Percentiles rank a stretch among this genome's conserved stretches.
Evolutionary conservation across 2,888 invertebrate genomes (phyloP).

Genomic region (Cheilosia impressa): DNA sequence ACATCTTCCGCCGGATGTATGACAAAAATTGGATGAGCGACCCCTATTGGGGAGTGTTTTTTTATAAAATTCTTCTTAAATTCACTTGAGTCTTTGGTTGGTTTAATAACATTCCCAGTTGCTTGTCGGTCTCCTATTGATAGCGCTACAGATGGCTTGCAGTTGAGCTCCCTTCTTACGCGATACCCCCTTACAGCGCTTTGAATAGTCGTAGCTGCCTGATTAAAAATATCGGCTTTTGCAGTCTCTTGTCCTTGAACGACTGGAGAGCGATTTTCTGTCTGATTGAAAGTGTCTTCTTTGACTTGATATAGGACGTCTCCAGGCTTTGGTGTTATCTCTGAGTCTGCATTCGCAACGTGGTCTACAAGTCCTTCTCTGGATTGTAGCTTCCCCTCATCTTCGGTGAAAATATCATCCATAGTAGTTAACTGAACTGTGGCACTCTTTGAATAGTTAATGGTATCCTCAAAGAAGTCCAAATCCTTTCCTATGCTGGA

Average conservation of each 20-base stretch:
- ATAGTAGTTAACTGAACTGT: conserved; percentile 31
- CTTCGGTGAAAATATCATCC: conserved; percentile 3
- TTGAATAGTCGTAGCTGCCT: conserved; percentile 48
- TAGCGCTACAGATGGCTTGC: background rate
- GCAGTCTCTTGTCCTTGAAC: background rate
- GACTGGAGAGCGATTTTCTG: background rate
- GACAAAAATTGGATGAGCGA: conserved; percentile 32
- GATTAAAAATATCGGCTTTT: background rate
- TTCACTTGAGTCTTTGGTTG: background rate
- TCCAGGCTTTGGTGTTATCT: background rate
- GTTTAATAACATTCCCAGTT: too few species aligned
- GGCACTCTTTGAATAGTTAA: conserved; percentile 52
- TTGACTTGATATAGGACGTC: background rate
- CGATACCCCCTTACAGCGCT: conserved; percentile 39
- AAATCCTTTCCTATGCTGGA: conserved; percentile 63
- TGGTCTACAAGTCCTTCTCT: background rate
- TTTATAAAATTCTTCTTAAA: background rate
- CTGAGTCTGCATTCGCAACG: background rate
- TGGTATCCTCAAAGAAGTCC: conserved; percentile 62
- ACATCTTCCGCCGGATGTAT: conserved; percentile 6
- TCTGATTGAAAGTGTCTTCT: background rate
- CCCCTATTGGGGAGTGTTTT: conserved; percentile 7
- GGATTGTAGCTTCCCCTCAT: background rate
- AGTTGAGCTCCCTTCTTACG: conserved; percentile 19
- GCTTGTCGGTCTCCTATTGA: background rate